phyloP scores from a whole-genome alignment of 1,140 invertebrate genomes.

The Aphelinus atriplicis region DNA sequence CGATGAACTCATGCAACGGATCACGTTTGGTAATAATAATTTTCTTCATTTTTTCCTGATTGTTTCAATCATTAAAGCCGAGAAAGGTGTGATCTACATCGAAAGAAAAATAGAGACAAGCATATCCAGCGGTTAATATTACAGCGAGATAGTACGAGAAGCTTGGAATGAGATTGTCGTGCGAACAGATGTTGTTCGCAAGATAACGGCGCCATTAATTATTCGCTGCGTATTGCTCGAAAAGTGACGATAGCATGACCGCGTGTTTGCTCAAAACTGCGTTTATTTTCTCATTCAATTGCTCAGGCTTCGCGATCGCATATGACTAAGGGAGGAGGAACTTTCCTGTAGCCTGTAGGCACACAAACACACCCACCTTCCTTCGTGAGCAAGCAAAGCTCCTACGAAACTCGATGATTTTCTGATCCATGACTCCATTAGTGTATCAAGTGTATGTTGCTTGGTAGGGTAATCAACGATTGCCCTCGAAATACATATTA shows the following conservation, averaged over 20 bases:
- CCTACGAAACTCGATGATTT: no score
- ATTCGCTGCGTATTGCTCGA: not conserved
- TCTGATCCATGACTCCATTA: not conserved
- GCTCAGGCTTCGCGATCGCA: no score
- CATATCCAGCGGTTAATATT: constrained; percentile 1
- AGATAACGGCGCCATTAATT: not conserved
- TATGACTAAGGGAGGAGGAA: no score
- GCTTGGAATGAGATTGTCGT: constrained; percentile 5
- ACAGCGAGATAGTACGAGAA: constrained; percentile 2
- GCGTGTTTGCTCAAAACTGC: not conserved
- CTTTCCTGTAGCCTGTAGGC: no score
- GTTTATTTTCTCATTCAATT: not conserved
- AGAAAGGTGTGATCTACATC: not conserved
- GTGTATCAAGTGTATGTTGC: constrained; percentile 9
- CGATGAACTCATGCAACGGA: no score
- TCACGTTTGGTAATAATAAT: not conserved
- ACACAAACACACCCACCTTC: no score
- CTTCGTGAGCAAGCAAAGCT: no score
- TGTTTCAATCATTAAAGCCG: not conserved
- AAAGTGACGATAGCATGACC: not conserved
- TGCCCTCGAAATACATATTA: no score
- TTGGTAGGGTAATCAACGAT: no score
- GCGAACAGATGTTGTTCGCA: not conserved
- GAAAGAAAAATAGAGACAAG: constrained; percentile 1
- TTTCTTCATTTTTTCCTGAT: constrained; percentile 12